Evolutionary conservation across 2,797 vertebrate species (phyloP).

Genomic region (Silurus lanzhouensis): DNA sequence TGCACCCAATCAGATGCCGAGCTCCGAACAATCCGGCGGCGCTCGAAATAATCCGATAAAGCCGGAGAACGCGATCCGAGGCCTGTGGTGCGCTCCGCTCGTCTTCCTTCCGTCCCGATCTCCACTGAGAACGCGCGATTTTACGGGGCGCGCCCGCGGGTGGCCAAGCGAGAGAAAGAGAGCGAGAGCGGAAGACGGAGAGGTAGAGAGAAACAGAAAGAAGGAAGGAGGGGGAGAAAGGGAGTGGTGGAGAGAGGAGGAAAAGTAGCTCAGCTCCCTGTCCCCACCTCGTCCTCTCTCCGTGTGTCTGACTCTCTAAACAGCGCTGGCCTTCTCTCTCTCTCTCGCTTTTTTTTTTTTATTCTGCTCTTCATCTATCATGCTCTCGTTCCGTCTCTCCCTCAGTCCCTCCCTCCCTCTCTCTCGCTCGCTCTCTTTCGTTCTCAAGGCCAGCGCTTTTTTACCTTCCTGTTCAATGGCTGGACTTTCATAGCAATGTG

Average conservation of each 20-base stretch:
- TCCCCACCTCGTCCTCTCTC: conserved; percentile 69
- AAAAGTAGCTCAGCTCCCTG: conserved; percentile 61
- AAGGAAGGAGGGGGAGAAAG: background rate
- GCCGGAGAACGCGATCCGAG: conserved; percentile 3
- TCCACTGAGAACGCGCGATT: background rate
- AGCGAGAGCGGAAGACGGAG: conserved; percentile 16
- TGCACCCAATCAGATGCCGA: conserved; percentile 66
- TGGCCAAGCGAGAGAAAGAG: background rate
- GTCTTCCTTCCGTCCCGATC: background rate
- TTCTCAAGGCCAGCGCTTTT: conserved; percentile 62
- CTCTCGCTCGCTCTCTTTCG: conserved; percentile 24
- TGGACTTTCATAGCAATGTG: conserved; percentile 81
- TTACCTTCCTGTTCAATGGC: conserved; percentile 71
- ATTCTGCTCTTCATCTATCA: conserved; percentile 36
- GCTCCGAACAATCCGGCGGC: conserved; percentile 41
- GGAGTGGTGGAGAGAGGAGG: conserved; percentile 26
- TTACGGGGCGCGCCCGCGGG: background rate
- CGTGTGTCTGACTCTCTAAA: conserved; percentile 66
- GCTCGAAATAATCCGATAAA: conserved; percentile 18
- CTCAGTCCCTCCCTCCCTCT: conserved; percentile 10
- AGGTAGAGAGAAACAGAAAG: background rate
- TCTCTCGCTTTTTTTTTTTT: conserved; percentile 22
- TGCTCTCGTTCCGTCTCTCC: conserved; percentile 26
- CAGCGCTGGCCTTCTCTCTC: conserved; percentile 64
- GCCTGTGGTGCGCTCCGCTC: background rate